Evolutionary conservation across 1,140 invertebrate species (phyloP), one percentile per base, ranked within the genome.

Genomic region (Littorina saxatilis): DNA sequence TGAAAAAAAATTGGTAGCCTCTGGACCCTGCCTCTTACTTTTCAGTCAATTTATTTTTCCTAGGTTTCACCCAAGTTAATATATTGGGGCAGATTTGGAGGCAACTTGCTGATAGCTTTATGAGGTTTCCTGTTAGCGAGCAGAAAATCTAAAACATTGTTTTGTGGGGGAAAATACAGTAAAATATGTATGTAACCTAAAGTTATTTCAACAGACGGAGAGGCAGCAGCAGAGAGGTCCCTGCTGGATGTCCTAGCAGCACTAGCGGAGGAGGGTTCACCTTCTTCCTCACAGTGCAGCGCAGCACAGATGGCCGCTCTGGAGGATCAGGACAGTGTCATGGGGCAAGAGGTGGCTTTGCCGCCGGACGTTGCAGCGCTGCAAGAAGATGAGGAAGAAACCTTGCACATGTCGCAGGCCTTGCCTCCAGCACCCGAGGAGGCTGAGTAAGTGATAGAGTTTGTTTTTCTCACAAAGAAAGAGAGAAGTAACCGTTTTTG

Each of bases 231-330:
- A 78, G 90, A 89, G 75, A 72, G 61, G 58, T 87, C 85, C 55
- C 90, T 96, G 74, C 91, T 95, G 35, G 93, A 94, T 27, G 92
- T 96, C 68, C 88, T 96, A 84, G 93, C 94, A 87, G 81, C 86
- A 15, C 82, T 91, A 70, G 87, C 87, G 15, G 85, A 88, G 29
- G 84, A 84, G 23, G 68, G 68, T 50, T 81, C 83, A 0, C 80
- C 86, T n/a, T 84, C 35, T 17, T 70, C 79, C 15, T 86, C 88
- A 11, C 86, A 89, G 75, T 82, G 43, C 82, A 84, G 81, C 73
- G 81, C 82, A 70, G 83, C 83, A 9, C 86, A 88, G 73, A 23
- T 89, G 7, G 58, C 61, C 3, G 72, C 79, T 23, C 77, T 91
- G 52, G 89, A 89, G 70, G 89, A 91, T n/a, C 75, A 89, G 37